phyloP scores from a whole-genome alignment of 30 jellyfish, hydroid and myxozoan species.

The Hydractinia echinata region DNA sequence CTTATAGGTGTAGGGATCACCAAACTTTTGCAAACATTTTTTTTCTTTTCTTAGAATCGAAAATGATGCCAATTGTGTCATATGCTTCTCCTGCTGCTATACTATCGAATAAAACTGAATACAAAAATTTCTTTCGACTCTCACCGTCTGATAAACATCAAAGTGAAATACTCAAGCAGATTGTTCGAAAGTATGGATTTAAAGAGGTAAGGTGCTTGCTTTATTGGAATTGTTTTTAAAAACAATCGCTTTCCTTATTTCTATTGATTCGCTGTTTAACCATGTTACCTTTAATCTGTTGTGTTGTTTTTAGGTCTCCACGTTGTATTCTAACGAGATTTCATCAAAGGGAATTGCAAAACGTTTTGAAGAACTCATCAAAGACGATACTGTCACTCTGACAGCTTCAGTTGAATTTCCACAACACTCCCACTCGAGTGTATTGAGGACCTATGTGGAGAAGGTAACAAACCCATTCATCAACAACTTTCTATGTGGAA shows the following conservation, averaged over 20 bases:
- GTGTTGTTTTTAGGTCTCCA: slow-evolving; percentile 52
- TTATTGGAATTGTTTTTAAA: background rate
- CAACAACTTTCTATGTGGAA: background rate
- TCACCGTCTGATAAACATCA: slow-evolving; percentile 60
- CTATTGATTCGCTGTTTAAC: background rate
- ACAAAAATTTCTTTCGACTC: slow-evolving; percentile 73
- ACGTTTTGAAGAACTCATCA: slow-evolving; percentile 29
- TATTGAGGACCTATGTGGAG: slow-evolving; percentile 28
- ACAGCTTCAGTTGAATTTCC: slow-evolving; percentile 39
- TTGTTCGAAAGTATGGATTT: slow-evolving; percentile 65
- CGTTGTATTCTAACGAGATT: slow-evolving; percentile 47
- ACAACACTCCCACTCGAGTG: slow-evolving; percentile 28
- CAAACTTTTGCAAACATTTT: background rate
- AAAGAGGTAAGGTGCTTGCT: slow-evolving; percentile 48
- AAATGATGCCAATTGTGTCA: slow-evolving; percentile 70
- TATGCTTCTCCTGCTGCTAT: slow-evolving; percentile 77
- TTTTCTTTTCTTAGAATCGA: background rate
- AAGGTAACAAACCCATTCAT: slow-evolving; percentile 17
- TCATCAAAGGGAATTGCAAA: slow-evolving; percentile 51
- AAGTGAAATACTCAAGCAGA: slow-evolving; percentile 49
- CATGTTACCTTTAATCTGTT: background rate
- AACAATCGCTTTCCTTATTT: background rate
- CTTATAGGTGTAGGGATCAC: background rate
- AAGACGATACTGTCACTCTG: slow-evolving; percentile 37
- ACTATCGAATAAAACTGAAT: slow-evolving; percentile 57